Evolutionary conservation across 37 sponge, comb jelly and placozoan species (phyloP).

Genomic region (Hexactinellida sp.): DNA sequence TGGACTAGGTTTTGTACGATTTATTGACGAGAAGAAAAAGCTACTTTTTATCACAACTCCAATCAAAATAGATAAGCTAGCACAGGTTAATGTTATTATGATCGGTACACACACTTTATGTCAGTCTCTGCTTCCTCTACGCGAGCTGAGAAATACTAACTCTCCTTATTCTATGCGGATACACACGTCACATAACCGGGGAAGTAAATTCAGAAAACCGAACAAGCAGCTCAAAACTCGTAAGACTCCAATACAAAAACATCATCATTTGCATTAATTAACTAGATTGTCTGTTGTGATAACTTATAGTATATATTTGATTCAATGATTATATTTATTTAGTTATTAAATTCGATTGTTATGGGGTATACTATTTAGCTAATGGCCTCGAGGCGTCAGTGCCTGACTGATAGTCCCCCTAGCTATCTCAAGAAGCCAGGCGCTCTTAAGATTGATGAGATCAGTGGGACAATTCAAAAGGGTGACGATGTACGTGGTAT

Average conservation of each 20-base stretch:
- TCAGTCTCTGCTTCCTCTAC: background rate
- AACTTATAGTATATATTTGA: background rate
- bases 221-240: background rate
- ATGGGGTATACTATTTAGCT: background rate
- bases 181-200: background rate
- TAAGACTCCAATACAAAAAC: too few relatives aligned
- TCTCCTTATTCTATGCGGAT: background rate
- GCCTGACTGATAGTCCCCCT: background rate
- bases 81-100: background rate
- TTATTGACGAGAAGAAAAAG: background rate
- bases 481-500: background rate
- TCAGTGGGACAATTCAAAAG: background rate
- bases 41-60: background rate
- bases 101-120: background rate
- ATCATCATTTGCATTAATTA: background rate
- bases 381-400: background rate
- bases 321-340: background rate
- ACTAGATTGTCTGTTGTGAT: background rate
- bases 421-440: background rate
- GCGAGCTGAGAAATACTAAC: background rate
- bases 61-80: background rate
- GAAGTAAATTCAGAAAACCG: background rate
- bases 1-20: slow-evolving; percentile 6
- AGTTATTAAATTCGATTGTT: background rate
- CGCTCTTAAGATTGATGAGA: background rate